These are phyloP conservation scores for Mustela lutreola DNA, from an alignment of 2,113 vertebrate species.

Conservation along the genomic window DNA sequence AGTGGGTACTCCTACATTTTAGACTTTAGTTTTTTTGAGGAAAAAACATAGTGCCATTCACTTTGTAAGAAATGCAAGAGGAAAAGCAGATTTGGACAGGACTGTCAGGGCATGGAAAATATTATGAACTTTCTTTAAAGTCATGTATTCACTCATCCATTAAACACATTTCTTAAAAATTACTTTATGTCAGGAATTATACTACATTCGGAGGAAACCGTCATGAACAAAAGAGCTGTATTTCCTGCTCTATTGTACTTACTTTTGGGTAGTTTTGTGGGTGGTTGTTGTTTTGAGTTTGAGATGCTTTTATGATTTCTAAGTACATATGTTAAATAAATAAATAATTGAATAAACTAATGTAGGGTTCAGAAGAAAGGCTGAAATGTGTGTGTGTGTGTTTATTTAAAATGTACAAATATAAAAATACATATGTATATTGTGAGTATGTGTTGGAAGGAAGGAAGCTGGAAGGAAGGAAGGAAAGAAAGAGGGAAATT, in stretches of 20 bases:
- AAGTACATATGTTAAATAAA: slow-evolving; percentile 9
- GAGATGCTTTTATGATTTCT: neutral
- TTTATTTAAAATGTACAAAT: too few species aligned
- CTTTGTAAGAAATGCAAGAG: neutral
- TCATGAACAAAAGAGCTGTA: neutral
- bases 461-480: neutral
- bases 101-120: neutral
- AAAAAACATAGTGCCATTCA: neutral
- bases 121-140: neutral
- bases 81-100: neutral
- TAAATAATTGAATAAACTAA: neutral
- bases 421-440: neutral
- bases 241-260: neutral
- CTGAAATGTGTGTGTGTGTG: neutral
- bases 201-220: neutral
- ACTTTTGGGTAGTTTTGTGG: neutral
- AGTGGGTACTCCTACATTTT: neutral
- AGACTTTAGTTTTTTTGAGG: neutral
- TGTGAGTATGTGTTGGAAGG: neutral
- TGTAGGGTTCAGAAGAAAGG: neutral
- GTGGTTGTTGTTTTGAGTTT: neutral
- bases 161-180: slow-evolving; percentile 34
- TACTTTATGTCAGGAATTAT: neutral
- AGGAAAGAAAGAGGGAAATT: neutral
- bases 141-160: neutral